These are phyloP conservation scores for Bombycilla garrulus DNA, from an alignment of 2,113 vertebrate genomes.

Conservation along the genomic window DNA sequence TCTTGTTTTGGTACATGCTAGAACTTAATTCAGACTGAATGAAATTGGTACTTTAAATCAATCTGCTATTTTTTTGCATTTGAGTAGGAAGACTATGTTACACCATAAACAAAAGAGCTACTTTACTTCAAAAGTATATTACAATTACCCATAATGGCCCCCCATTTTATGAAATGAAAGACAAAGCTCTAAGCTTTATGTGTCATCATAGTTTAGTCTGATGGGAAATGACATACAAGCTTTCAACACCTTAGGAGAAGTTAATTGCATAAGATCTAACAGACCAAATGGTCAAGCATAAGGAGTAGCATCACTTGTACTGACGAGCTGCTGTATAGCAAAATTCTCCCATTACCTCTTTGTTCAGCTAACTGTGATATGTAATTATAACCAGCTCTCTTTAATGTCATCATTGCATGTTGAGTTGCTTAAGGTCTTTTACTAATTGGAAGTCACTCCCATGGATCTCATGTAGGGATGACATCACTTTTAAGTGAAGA, in stretches of 20 bases:
- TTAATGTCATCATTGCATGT: conserved; percentile 21
- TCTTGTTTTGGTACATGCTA: background rate
- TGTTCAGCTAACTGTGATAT: background rate
- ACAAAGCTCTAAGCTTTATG: background rate
- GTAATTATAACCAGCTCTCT: conserved; percentile 35
- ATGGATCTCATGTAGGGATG: background rate
- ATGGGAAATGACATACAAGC: conserved; percentile 13
- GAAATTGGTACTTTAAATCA: conserved; percentile 29
- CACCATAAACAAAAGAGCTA: conserved; percentile 12
- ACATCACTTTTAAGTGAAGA: conserved; percentile 12
- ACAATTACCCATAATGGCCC: conserved; percentile 32
- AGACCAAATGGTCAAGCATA: conserved; percentile 66
- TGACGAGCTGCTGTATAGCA: background rate
- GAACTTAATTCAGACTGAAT: conserved; percentile 13
- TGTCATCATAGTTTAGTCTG: conserved; percentile 17
- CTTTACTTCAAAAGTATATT: conserved; percentile 45
- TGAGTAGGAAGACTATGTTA: conserved; percentile 18
- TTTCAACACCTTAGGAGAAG: conserved; percentile 62
- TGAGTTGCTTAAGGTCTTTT: conserved; percentile 12
- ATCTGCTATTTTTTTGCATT: conserved; percentile 11
- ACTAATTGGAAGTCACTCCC: conserved; percentile 39
- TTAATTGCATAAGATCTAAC: conserved; percentile 32
- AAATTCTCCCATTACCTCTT: conserved; percentile 2
- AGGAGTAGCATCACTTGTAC: background rate
- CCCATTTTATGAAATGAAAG: conserved; percentile 37